Evolutionary conservation across 2,113 vertebrate species (phyloP).

Genomic region (Pseudopodoces humilis): DNA sequence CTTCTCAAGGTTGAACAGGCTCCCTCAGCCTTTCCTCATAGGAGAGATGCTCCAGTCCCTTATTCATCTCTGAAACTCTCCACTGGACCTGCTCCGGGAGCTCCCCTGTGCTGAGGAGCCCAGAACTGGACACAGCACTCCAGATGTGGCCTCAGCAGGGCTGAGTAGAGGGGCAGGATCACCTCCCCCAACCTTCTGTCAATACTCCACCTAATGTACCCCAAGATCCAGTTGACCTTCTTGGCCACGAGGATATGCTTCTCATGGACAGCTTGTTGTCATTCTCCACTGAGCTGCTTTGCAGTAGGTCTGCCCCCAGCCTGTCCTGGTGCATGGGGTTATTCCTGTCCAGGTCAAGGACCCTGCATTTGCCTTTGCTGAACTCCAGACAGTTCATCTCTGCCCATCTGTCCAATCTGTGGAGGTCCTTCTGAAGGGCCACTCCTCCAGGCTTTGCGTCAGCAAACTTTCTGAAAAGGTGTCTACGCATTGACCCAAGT

Average conservation of each 20-base stretch:
- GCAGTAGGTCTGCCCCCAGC: neutral
- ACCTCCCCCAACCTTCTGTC: accelerated
- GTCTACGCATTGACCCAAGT: neutral
- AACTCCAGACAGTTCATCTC: neutral
- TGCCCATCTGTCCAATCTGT: neutral
- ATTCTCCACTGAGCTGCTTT: neutral
- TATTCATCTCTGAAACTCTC: accelerated
- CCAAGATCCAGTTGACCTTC: neutral
- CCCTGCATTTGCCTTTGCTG: neutral
- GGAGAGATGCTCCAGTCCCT: neutral
- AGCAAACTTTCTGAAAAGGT: neutral
- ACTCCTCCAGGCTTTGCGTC: neutral
- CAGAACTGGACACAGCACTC: neutral
- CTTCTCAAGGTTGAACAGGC: too few species aligned
- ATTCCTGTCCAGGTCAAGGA: neutral
- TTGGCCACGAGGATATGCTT: neutral
- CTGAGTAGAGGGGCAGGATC: neutral
- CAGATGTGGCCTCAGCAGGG: neutral
- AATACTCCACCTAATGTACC: neutral
- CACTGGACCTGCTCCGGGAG: neutral
- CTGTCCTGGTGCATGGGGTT: neutral
- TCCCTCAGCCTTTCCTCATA: neutral
- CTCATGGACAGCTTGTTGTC: neutral
- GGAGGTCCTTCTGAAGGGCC: neutral
- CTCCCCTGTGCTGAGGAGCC: neutral